Percentiles rank a stretch among this genome's conserved stretches.
These are phyloP conservation scores for Spodoptera littoralis DNA, from an alignment of 2,888 invertebrate species.

Conservation along the genomic window DNA sequence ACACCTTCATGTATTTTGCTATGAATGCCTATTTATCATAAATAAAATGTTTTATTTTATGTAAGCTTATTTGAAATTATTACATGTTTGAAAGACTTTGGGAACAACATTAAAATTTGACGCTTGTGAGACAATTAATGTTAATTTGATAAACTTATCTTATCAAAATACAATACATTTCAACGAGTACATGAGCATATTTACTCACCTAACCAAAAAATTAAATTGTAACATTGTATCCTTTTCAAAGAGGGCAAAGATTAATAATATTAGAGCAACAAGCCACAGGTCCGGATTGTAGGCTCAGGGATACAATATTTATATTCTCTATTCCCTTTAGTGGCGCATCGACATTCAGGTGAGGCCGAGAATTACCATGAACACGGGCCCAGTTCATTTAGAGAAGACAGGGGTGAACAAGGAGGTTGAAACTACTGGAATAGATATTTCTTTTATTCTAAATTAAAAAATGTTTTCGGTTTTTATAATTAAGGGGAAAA, in stretches of 20 bases:
- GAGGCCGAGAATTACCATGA: constrained; percentile 82
- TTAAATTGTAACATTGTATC: constrained; percentile 1
- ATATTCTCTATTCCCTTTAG: constrained; percentile 70
- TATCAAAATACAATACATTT: background rate
- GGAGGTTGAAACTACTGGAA: constrained; percentile 57
- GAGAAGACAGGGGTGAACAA: constrained; percentile 65
- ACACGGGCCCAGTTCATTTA: constrained; percentile 79
- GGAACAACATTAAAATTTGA: no score
- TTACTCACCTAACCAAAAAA: constrained; percentile 3
- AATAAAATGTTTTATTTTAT: no score
- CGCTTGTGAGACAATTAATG: no score
- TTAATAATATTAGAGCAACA: constrained; percentile 41
- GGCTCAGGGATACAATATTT: constrained; percentile 70
- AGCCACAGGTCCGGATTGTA: constrained; percentile 49
- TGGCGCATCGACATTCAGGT: constrained; percentile 78
- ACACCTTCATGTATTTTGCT: no score
- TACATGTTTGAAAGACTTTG: no score
- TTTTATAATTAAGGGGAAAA: no score
- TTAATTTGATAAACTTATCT: no score
- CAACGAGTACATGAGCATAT: background rate
- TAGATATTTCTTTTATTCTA: constrained; percentile 7
- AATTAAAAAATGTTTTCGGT: no score
- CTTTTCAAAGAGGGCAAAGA: constrained; percentile 13
- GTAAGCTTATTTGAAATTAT: no score
- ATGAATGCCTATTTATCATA: no score